Base-by-base conservation (phyloP, 2,888 invertebrate species). In the Drosophila mulleri region DNA sequence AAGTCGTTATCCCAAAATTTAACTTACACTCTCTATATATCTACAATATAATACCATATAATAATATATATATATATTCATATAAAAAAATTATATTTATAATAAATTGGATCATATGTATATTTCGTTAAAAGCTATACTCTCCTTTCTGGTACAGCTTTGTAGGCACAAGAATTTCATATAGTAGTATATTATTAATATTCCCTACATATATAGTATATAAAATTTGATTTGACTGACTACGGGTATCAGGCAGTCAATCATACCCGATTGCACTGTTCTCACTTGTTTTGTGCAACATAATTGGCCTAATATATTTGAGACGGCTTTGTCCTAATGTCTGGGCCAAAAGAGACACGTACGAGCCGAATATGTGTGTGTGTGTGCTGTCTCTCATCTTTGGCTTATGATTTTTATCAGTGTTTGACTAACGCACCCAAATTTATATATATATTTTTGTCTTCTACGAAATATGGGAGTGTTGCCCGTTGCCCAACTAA, bases 391-490 rank as follows among this genome's bases (percentile, higher is more conserved):
- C 80, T 67, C 80, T 78, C 77, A 80, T 75, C 72, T 72, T 64
- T 70, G 80, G 67, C 80, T 73, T 78, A 72, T 68, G 89, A 88
- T 88, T 90, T 88, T 81, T 83, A 90, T 86, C 86, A 79, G 87
- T 89, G 89, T 86, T 86, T 83, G 83, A 77, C 89, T 72, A 90
- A 86, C 90, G 90, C 90, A 88, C 89, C 90, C 87, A 86, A 90
- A 72, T 67, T 78, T 79, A 44, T 47, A 42, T 45, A 20, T 9
- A 41, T 41, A n/a, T 41, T n/a, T 18, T 61, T 56, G 29, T 26
- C 72, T 82, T 72, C 83, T 67, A 74, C 68, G 75, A 71, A 83
- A 84, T 66, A 75, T 83, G 82, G 83, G 82, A 84, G 87, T 83
- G 75, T 41, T 54, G 41, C 41, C 41, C 54, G 44, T 71, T 75